Base-by-base conservation (phyloP, 2,797 vertebrate species). In the Myotis vivesi region DNA sequence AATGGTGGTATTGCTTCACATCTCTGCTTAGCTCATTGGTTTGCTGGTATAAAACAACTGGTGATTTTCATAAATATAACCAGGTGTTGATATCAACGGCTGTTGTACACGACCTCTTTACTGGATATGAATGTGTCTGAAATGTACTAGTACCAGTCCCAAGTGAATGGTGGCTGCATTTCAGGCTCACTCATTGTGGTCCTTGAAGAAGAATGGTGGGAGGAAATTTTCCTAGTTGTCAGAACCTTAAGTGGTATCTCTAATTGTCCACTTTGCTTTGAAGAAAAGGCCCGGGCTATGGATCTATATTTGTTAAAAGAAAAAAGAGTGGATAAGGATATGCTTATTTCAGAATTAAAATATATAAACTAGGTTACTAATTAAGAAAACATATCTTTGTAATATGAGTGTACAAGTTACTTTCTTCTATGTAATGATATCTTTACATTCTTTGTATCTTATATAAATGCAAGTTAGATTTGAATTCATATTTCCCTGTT, bases 401-500 rank as follows among this genome's bases (percentile, higher is more conserved):
- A 97, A 86, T 30, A 87, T 4, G 3, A 89, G 33, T 51, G 17
- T 76, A n/a, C 41, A 53, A 38, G 28, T 75, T 73, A 51, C 12
- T 71, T 87, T 92, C 79, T 85, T 95, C 38, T 6, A 57, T n/a
- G 10, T 36, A 82, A 94, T 90, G 55, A 81, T 33, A 89, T 71
- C 49, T 76, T 84, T 93, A 84, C 79, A 73, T 25, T 51, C 9
- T 77, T 53, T 87, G 89, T 87, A 81, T 62, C 36, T 88, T 94
- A 64, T 8, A 81, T 23, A 83, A 91, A 94, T 25, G 33, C 13
- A 94, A 86, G 86, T 82, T 86, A 88, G 62, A 83, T 79, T 73
- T 94, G 55, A 93, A 87, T 41, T 94, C 64, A 23, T 59, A 68
- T 59, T 91, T 96, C 55, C 46, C n/a, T 73, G 30, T 59, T 80